These are phyloP conservation scores for Pholis gunnellus DNA, from an alignment of 2,113 vertebrate species.

Conservation along the genomic window DNA sequence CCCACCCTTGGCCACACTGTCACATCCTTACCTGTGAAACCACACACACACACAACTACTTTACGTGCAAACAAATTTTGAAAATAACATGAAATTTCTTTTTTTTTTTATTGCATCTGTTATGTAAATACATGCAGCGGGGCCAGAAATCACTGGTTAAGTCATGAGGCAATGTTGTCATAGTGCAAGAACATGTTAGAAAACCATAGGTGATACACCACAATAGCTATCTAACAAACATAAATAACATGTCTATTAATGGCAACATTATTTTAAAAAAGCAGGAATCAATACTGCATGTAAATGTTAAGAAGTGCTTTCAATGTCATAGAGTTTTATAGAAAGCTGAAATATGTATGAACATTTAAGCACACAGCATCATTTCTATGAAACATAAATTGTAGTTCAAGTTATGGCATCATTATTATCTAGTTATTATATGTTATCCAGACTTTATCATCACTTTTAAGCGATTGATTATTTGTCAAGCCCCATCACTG, in stretches of 20 bases:
- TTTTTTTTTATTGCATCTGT: not conserved
- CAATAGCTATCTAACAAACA: not conserved
- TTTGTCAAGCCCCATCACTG: not conserved
- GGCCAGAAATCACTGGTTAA: not conserved
- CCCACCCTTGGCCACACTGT: slow-evolving; percentile 71
- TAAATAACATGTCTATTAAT: not conserved
- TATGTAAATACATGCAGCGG: not conserved
- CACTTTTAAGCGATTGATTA: not conserved
- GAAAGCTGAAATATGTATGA: not conserved
- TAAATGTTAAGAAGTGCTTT: not conserved
- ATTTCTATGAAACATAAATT: not conserved
- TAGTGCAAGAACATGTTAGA: not conserved
- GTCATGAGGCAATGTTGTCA: not conserved
- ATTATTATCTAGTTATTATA: not conserved
- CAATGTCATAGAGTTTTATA: not conserved
- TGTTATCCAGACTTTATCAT: not conserved
- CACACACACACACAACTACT: not conserved
- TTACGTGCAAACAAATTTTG: not conserved
- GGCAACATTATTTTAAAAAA: not conserved
- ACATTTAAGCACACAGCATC: not conserved
- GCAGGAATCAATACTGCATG: not conserved
- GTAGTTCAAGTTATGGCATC: not conserved
- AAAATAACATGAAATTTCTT: not conserved
- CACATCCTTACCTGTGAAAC: slow-evolving; percentile 69
- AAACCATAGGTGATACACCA: not conserved